Base-by-base conservation (phyloP, 2,797 vertebrate genomes). In the Pseudochromis fuscus region DNA sequence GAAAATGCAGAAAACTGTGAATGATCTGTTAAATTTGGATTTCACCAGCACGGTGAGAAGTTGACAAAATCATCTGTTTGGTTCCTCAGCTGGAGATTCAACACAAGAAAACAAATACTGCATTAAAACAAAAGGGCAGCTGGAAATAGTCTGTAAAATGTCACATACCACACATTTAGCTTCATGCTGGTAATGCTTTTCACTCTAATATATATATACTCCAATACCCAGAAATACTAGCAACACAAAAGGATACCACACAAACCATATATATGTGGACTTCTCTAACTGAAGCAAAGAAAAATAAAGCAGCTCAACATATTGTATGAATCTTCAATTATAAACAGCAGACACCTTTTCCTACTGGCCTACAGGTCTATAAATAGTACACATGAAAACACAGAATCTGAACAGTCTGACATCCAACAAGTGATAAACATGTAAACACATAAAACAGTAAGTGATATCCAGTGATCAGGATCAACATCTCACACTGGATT, bases 311-410 rank as follows among this genome's bases (percentile, higher is more conserved):
- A 51, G 33, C 67, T 61, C 38, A 30, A 21, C 11, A 28, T 67
- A 21, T 21, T 4, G 8, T n/a, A 52, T 49, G 31, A 49, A 40
- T 42, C 21, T 61, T 33, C 23, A 51, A 28, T 53, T 72, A 45
- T 30, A 59, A 67, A 72, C 31, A 77, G 38, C 24, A 56, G 19
- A 28, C 56, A 44, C 24, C 27, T 53, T 60, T 59, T 49, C 44
- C 70, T 51, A 40, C 35, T 38, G 48, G 57, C 67, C 52, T 8
- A 71, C 62, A 42, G 49, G 55, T 55, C 77, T 77, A 68, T 71
- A 63, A 83, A 81, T 50, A 68, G 70, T 40, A 18, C 45, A 60
- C 42, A 56, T 27, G 23, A 72, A 60, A 71, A 77, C 48, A 75
- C 24, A 49, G n/a, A 73, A 45, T 31, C 40, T 58, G 21, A 50